Base-by-base conservation (phyloP, 2,797 vertebrate genomes). In the Epinephelus coioides region DNA sequence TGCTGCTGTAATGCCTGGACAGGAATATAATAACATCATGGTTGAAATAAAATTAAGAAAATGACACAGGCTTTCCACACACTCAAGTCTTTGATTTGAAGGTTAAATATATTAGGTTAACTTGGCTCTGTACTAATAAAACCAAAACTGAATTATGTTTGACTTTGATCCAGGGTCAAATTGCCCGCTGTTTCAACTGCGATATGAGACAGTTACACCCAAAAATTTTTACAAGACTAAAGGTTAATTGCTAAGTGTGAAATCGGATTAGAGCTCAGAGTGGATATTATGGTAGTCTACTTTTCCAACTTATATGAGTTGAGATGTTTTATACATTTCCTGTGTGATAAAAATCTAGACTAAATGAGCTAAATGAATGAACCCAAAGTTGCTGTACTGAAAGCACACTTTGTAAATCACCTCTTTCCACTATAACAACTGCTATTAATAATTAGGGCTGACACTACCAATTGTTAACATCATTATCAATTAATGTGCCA, bases 1-100 rank as follows among this genome's bases (percentile, higher is more conserved):
- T 89, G 92, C 76, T 89, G 90, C 86, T 91, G 91, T n/a, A 91
- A 61, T 0, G 67, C 84, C 87, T 89, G 6, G 0, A 65, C 44
- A 62, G 10, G 5, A 47, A 62, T 57, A 5, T 30, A 18, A 23
- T 1, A 53, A 2, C 25, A 46, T 40, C 6, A 18, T 1, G 7
- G 14, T 34, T 49, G 6, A 15, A 70, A 74, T 8, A 13, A 9
- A 53, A 54, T 14, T n/a, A 56, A 10, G 50, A n/a, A 47, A 62
- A 23, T 8, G 3, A 55, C 21, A 71, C 17, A 6, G 4, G 34
- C 21, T 69, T 69, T 56, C 50, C 44, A 50, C 56, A 27, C 23
- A 49, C 9, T 25, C 2, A 15, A 51, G 6, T 19, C 23, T 65
- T 50, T 56, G 23, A 67, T 8, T 72, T 11, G 57, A 34, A 34